These are phyloP conservation scores for Hanleya hanleyi DNA, from an alignment of 2,888 invertebrate genomes.

Conservation along the genomic window DNA sequence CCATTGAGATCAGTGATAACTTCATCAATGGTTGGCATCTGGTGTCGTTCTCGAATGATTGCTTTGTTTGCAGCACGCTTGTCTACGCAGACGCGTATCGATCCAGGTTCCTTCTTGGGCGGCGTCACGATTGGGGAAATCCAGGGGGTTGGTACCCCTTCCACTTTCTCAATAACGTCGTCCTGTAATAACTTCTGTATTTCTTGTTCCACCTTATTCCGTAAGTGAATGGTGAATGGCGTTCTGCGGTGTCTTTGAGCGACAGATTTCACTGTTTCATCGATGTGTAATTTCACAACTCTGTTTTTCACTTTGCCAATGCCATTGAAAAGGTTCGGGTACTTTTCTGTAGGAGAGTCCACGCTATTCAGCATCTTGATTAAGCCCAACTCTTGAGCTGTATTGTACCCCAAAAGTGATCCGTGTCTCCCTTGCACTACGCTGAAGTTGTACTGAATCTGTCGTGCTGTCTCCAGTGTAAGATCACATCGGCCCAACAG, in stretches of 20 bases:
- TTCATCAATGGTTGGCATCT: slow-evolving; percentile 43
- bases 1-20: slow-evolving; percentile 44
- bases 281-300: slow-evolving; percentile 35
- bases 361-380: background rate
- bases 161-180: slow-evolving; percentile 43
- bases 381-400: background rate
- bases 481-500: background rate
- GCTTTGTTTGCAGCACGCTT: slow-evolving; percentile 46
- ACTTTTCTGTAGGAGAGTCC: background rate
- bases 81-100: slow-evolving; percentile 28
- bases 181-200: slow-evolving; percentile 32
- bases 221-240: slow-evolving; percentile 41
- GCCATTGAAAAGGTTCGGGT: slow-evolving; percentile 29
- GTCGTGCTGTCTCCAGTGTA: background rate
- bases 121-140: slow-evolving; percentile 39
- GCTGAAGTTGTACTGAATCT: background rate
- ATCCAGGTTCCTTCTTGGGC: slow-evolving; percentile 21
- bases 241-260: slow-evolving; percentile 30
- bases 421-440: background rate
- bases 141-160: slow-evolving; percentile 43
- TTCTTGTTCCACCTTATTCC: slow-evolving; percentile 36
- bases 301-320: slow-evolving; percentile 31
- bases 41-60: slow-evolving; percentile 41
- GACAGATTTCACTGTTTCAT: slow-evolving; percentile 36
- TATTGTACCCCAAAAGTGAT: background rate